A percentile compares a stretch with the other conserved stretches of the same genome.
Conservation (phyloP, 2,113 vertebrate species). For the Apus apus region DNA sequence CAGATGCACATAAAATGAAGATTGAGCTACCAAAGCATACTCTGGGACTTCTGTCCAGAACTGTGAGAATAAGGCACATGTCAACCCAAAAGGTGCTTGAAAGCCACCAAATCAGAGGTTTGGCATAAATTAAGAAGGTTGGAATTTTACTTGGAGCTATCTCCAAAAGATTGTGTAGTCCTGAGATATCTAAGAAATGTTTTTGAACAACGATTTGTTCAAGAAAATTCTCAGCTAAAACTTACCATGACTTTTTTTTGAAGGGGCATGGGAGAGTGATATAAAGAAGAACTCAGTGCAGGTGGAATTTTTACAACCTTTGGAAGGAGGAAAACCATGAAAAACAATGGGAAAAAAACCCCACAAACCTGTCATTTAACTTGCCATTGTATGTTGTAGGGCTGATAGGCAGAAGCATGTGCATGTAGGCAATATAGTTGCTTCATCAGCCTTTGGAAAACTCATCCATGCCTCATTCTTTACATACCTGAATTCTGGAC, state of each 20-base stretch:
- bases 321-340: neutral
- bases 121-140: neutral
- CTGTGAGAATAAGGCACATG: neutral
- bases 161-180: neutral
- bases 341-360: neutral
- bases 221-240: neutral
- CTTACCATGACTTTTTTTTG: neutral
- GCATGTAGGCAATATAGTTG: neutral
- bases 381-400: neutral
- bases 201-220: neutral
- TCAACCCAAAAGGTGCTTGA: neutral
- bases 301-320: neutral
- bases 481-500: neutral
- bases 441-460: neutral
- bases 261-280: neutral
- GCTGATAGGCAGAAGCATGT: neutral
- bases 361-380: neutral
- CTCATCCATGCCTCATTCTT: neutral
- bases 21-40: neutral
- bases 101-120: neutral
- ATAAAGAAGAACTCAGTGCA: neutral
- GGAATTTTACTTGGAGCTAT: neutral
- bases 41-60: neutral
- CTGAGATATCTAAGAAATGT: neutral
- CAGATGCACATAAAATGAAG: neutral